Evolutionary conservation across 2,113 vertebrate genomes (phyloP), one percentile per base, ranked within the genome.

Genomic region (Pelusios castaneus): DNA sequence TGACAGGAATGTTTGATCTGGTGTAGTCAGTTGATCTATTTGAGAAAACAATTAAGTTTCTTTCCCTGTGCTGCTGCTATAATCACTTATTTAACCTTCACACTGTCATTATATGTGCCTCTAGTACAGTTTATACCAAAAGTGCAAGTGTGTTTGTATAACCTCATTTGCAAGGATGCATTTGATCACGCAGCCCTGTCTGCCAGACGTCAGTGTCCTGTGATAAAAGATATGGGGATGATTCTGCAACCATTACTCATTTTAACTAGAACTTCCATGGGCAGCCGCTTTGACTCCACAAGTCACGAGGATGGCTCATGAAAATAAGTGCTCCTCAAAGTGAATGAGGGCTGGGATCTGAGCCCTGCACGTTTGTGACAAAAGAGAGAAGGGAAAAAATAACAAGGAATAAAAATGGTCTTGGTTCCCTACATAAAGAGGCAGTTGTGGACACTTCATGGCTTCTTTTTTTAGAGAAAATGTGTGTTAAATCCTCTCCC

Each of bases 151-250:
- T 56, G 41, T 89, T 81, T 89, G 31, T 52, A 81, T 43, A 76
- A 76, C 8, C 22, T 55, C 9, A 43, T 45, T 83, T 81, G 13
- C 7, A 52, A 76, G 2, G 12, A 31, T 22, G 58, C 19, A 2
- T 29, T 9, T 51, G 45, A 67, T 25, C 80, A 34, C 27, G 70
- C 29, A 4, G 6, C 38, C 38, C 45, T 88, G 27, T 29, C 58
- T 0, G 0, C n/a, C 77, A 29, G 41, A 58, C 1, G 70, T 47
- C 55, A 31, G 6, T 0, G 0, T 19, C 79, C 81, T 27, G 7
- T 31, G 47, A 78, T 31, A 82, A 78, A 84, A 92, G 79, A 92
- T 51, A 75, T 29, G 19, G 41, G 73, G 43, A 14, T 76, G 73
- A 84, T 78, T 80, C 90, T 85, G 70, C 60, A 94, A 85, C 80